phyloP scores from a whole-genome alignment of 2,113 vertebrate species.

The Nothocercus julius region DNA sequence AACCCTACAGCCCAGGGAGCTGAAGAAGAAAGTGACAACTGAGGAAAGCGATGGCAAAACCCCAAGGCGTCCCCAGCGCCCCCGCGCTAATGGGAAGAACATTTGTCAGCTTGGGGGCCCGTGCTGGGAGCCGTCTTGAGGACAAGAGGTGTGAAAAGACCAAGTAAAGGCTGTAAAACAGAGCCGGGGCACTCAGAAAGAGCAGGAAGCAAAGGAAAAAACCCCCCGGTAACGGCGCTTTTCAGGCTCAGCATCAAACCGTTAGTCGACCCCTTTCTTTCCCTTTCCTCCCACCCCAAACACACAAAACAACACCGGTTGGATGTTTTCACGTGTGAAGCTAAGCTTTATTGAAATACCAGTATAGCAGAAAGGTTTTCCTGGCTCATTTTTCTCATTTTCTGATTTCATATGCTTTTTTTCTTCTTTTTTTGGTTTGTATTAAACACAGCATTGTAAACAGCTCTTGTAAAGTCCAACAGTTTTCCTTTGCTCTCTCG shows the following conservation, averaged over 20 bases:
- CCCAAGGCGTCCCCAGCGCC: no score
- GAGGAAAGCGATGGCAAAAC: slow-evolving; percentile 20
- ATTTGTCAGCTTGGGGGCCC: not conserved
- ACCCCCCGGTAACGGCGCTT: not conserved
- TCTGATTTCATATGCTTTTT: no score
- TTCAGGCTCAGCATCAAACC: not conserved
- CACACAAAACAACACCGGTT: no score
- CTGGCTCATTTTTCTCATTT: not conserved
- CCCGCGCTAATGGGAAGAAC: not conserved
- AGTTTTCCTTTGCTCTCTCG: accelerated
- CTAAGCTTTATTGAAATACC: not conserved
- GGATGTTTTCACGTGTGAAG: not conserved
- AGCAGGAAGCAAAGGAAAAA: not conserved
- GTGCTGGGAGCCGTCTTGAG: no score
- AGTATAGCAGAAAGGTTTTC: not conserved
- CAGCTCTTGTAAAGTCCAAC: not conserved
- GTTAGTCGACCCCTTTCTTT: not conserved
- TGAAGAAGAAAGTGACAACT: slow-evolving; percentile 53
- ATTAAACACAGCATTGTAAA: not conserved
- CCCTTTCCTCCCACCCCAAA: not conserved
- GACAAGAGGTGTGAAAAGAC: no score
- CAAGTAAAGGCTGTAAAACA: not conserved
- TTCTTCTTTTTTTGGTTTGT: not conserved
- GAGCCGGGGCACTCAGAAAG: not conserved
- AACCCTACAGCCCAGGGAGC: not conserved